Percentiles rank a stretch among this genome's conserved stretches.
These are phyloP conservation scores for Temnopleurus reevesii DNA, from an alignment of 53 echinoderm and acorn worm species.

Conservation along the genomic window DNA sequence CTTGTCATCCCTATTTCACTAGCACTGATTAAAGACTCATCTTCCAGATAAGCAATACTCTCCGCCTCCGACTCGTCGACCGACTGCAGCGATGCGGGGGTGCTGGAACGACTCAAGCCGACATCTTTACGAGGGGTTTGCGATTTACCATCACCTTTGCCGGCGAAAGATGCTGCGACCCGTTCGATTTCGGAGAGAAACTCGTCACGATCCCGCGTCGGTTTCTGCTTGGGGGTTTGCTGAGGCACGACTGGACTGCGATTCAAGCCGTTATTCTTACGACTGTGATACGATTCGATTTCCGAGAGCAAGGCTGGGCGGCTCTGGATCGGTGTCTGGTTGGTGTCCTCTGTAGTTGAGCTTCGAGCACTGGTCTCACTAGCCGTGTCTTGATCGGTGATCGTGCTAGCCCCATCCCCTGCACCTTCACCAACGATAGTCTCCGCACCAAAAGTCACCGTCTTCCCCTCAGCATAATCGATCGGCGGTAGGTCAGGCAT, in stretches of 20 bases:
- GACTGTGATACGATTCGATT: too few relatives aligned
- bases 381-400: background rate
- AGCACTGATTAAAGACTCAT: constrained; percentile 11
- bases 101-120: background rate
- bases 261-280: too few relatives aligned
- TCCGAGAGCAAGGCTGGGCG: background rate
- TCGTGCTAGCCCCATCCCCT: background rate
- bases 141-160: background rate
- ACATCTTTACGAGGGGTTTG: background rate
- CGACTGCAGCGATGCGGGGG: background rate
- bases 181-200: background rate
- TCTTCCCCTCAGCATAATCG: constrained; percentile 26
- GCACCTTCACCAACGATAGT: constrained; percentile 23
- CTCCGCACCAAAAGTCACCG: constrained; percentile 23
- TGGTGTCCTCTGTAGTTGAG: background rate
- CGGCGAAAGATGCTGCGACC: background rate
- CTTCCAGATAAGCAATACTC: background rate
- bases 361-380: background rate
- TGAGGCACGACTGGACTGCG: too few relatives aligned
- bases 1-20: constrained; percentile 5
- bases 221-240: background rate
- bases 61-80: background rate
- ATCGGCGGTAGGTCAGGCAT: background rate
- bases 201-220: background rate
- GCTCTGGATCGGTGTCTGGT: background rate